Conservation (phyloP, 2,888 invertebrate genomes). For the Chrysina gloriosa region DNA sequence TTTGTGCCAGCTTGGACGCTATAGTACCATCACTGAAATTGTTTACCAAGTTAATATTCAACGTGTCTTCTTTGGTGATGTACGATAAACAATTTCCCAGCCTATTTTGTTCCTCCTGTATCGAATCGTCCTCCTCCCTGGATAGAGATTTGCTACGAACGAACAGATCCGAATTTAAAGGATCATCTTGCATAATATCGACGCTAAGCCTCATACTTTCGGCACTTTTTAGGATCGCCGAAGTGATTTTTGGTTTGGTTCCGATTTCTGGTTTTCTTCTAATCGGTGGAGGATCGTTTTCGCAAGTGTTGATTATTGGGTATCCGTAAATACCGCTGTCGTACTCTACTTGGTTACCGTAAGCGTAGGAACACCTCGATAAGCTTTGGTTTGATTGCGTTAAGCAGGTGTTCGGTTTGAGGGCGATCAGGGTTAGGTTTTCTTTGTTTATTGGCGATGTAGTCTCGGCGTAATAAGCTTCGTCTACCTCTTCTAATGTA, state of each 20-base stretch:
- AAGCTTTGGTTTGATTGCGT: constrained; percentile 85
- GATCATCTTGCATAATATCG: constrained; percentile 68
- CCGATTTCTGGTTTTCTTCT: constrained; percentile 55
- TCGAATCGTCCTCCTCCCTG: constrained; percentile 59
- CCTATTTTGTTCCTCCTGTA: constrained; percentile 66
- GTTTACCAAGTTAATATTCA: constrained; percentile 2
- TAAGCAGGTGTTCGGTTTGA: constrained; percentile 77
- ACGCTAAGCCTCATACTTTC: constrained; percentile 63
- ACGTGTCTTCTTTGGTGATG: constrained; percentile 35
- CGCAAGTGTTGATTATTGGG: constrained; percentile 69
- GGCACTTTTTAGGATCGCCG: constrained; percentile 77
- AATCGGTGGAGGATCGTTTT: not conserved
- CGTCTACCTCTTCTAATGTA: constrained; percentile 58
- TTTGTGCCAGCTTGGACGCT: not conserved
- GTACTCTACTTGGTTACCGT: constrained; percentile 83
- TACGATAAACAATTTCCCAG: constrained; percentile 64
- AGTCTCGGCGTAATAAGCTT: constrained; percentile 58
- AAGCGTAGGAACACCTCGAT: constrained; percentile 81
- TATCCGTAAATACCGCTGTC: constrained; percentile 80
- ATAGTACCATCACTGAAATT: constrained; percentile 1
- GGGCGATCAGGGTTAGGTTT: constrained; percentile 62
- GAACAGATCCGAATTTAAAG: constrained; percentile 64
- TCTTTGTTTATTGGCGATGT: constrained; percentile 55
- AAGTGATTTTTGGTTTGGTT: constrained; percentile 76
- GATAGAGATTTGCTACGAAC: constrained; percentile 43